Conservation (phyloP, 2,797 vertebrate species). For the Eremophila alpestris region DNA sequence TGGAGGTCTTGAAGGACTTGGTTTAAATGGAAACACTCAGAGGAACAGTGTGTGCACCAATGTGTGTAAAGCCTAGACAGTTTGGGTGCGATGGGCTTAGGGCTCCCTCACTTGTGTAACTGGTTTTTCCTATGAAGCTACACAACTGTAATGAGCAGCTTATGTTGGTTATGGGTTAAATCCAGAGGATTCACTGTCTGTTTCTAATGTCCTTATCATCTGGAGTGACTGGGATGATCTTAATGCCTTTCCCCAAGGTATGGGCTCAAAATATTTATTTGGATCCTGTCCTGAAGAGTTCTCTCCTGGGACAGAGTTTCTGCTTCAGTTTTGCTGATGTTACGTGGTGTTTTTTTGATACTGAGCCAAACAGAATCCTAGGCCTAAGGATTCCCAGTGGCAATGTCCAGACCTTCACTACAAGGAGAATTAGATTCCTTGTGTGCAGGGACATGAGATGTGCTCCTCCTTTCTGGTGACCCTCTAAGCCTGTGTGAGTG, state of each 20-base stretch:
- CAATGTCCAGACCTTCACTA: background rate
- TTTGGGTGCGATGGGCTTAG: background rate
- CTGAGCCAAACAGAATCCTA: background rate
- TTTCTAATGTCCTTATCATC: background rate
- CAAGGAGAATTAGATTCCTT: background rate
- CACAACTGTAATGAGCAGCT: background rate
- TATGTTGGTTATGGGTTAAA: background rate
- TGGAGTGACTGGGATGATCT: background rate
- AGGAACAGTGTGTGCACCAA: background rate
- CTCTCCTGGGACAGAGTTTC: background rate
- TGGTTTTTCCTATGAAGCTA: background rate
- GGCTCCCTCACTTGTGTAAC: background rate
- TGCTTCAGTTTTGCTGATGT: background rate
- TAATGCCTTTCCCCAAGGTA: background rate
- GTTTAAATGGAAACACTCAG: background rate
- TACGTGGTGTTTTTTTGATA: background rate
- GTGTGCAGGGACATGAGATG: background rate
- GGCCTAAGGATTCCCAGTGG: background rate
- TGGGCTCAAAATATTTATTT: background rate
- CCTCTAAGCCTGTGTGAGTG: background rate
- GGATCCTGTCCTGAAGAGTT: background rate
- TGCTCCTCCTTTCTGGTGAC: background rate
- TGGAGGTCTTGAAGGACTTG: background rate
- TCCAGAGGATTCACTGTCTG: background rate
- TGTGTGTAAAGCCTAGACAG: background rate